These are phyloP conservation scores for Ectropis grisescens DNA, from an alignment of 1,140 invertebrate species.

Conservation along the genomic window DNA sequence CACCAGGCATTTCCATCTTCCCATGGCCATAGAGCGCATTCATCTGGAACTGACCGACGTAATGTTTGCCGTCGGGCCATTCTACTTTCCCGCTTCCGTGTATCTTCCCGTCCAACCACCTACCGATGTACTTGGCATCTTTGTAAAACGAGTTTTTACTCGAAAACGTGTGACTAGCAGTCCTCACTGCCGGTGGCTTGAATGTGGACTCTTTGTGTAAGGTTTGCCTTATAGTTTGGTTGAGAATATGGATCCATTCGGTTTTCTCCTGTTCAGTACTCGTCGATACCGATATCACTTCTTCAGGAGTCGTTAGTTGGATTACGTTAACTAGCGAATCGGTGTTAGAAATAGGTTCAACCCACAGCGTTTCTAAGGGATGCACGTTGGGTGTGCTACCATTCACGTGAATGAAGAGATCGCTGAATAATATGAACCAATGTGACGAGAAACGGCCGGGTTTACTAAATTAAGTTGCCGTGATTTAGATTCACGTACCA, in stretches of 20 bases:
- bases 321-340: constrained; percentile 74
- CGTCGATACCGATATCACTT: constrained; percentile 78
- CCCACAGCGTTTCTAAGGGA: constrained; percentile 83
- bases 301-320: constrained; percentile 82
- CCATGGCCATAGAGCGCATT: constrained; percentile 83
- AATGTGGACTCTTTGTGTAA: constrained; percentile 68
- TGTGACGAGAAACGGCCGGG: constrained; percentile 77
- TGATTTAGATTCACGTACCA: constrained; percentile 83
- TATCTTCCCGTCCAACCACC: constrained; percentile 85
- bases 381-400: constrained; percentile 75
- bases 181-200: constrained; percentile 78
- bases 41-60: constrained; percentile 83
- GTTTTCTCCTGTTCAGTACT: constrained; percentile 77
- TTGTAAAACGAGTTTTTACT: constrained; percentile 79
- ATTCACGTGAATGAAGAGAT: constrained; percentile 80
- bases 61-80: constrained; percentile 85
- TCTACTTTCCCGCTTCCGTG: constrained; percentile 86
- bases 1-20: constrained; percentile 75
- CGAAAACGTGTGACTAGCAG: constrained; percentile 80
- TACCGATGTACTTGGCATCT: constrained; percentile 82
- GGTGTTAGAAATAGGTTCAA: constrained; percentile 73
- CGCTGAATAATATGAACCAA: constrained; percentile 83
- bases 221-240: constrained; percentile 74
- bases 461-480: constrained; percentile 78
- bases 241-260: constrained; percentile 83